Percentiles rank a stretch among this genome's conserved stretches.
Evolutionary conservation across 2,797 vertebrate species (phyloP).

Genomic region (Betta splendens): DNA sequence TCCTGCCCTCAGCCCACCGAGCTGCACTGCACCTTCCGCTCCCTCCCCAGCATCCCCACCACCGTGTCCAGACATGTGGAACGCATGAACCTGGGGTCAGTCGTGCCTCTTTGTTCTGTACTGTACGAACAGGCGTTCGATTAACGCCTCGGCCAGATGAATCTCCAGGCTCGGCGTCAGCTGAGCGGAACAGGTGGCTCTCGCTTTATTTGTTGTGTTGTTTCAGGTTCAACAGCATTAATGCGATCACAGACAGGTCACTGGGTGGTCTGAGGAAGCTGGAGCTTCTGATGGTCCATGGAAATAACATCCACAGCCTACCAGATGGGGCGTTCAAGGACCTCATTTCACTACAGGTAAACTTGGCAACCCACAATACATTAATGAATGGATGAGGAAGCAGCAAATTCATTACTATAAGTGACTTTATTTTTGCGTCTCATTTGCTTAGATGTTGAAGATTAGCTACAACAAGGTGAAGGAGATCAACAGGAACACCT

Average conservation of each 20-base stretch:
- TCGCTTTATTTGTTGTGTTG: slow-evolving; percentile 3
- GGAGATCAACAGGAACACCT: slow-evolving; percentile 78
- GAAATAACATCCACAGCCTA: slow-evolving; percentile 89
- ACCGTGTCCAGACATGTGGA: slow-evolving; percentile 82
- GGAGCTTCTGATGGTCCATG: slow-evolving; percentile 92
- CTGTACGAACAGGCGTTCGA: background rate
- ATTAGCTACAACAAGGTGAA: slow-evolving; percentile 94
- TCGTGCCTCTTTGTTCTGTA: slow-evolving; percentile 7
- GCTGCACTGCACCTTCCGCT: slow-evolving; percentile 95
- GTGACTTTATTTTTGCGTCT: background rate
- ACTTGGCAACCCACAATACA: background rate
- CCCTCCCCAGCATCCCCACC: slow-evolving; percentile 83
- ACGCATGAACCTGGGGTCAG: slow-evolving; percentile 92
- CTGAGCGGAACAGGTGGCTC: background rate
- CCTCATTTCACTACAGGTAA: slow-evolving; percentile 89
- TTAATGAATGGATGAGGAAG: too few relatives aligned
- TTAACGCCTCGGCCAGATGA: too few relatives aligned
- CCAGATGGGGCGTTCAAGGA: slow-evolving; percentile 86
- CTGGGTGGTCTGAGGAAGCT: slow-evolving; percentile 86
- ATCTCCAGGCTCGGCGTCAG: background rate
- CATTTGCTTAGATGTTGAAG: slow-evolving; percentile 88
- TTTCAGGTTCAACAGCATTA: slow-evolving; percentile 92
- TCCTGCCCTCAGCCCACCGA: slow-evolving; percentile 89
- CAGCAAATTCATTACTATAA: too few relatives aligned
- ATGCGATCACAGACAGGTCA: slow-evolving; percentile 80